Evolutionary conservation across 2,113 vertebrate genomes (phyloP).

Genomic region (Amazona vittata): DNA sequence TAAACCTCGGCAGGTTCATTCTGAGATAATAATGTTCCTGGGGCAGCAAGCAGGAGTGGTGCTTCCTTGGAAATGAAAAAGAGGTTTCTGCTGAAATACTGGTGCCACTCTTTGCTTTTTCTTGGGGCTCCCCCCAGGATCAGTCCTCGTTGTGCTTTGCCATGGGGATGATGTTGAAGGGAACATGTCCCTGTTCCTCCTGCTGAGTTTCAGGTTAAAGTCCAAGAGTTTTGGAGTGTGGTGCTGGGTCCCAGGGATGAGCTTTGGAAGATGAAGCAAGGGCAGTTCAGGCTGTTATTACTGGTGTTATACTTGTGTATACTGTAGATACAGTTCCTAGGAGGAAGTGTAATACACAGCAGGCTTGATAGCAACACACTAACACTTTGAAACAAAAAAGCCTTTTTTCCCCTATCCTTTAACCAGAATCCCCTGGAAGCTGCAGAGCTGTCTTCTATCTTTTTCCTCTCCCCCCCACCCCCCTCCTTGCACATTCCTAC

Average conservation of each 20-base stretch:
- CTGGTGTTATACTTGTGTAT: background rate
- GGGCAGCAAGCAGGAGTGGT: background rate
- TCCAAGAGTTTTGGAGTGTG: background rate
- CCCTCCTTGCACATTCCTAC: background rate
- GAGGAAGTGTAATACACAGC: background rate
- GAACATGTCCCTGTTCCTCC: background rate
- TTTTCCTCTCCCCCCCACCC: no score
- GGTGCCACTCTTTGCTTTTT: background rate
- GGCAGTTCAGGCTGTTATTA: background rate
- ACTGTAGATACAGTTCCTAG: background rate
- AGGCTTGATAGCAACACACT: background rate
- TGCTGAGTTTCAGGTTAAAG: background rate
- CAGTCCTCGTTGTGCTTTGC: background rate
- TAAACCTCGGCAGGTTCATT: background rate
- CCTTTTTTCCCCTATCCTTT: background rate
- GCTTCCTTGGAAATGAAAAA: background rate
- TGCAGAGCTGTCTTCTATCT: background rate
- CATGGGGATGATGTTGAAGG: background rate
- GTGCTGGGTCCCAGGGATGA: background rate
- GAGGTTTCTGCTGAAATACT: background rate
- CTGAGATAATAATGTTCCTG: background rate
- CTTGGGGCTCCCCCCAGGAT: background rate
- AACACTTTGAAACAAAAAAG: conserved; percentile 1
- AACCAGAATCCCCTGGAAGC: conserved; percentile 16
- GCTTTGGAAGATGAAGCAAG: background rate